Base-by-base conservation (phyloP, 2,113 vertebrate genomes). In the Podilymbus podiceps region DNA sequence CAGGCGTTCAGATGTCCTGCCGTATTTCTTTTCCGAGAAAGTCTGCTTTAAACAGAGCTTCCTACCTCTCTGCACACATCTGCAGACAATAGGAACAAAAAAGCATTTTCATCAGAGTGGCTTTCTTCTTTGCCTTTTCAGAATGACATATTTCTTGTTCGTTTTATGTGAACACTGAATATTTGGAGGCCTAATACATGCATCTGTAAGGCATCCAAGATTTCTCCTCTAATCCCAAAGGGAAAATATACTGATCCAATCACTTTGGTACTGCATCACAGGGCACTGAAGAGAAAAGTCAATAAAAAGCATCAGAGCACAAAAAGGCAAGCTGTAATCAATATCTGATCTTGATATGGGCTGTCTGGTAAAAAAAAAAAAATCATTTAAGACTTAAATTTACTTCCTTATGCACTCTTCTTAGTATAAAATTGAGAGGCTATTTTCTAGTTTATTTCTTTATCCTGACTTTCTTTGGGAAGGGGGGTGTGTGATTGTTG, bases 251-350 rank as follows among this genome's bases (percentile, higher is more conserved):
- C 79, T 74, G 75, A 97, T 91, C 85, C 93, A 95, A 88, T 97
- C 90, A 86, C 59, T 93, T 82, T 35, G 40, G 88, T 92, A 69
- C 84, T 95, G 89, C 95, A 95, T 82, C 71, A 94, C 66, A 62
- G 79, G 66, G 73, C 82, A 94, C 49, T 31, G 85, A 93, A 95
- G 68, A 94, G 80, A 90, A 97, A 98, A 97, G 92, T 97, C 95
- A 94, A 97, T 98, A 95, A 98, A 95, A 97, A 93, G 71, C 92
- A 97, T 91, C 84, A 23, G 15, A 97, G 83, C 95, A 96, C 83
- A 96, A 93, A 97, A 84, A 97, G 73, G 77, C 89, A 97, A 98
- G 84, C 91, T 97, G 80, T 90, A 97, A 97, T 97, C 97, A 96
- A 91, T 95, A 97, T n/a, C 52, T 81, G 88, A 96, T 92, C 93